Evolutionary conservation across 2,797 vertebrate genomes (phyloP).

Genomic region (Malurus leucopterus): DNA sequence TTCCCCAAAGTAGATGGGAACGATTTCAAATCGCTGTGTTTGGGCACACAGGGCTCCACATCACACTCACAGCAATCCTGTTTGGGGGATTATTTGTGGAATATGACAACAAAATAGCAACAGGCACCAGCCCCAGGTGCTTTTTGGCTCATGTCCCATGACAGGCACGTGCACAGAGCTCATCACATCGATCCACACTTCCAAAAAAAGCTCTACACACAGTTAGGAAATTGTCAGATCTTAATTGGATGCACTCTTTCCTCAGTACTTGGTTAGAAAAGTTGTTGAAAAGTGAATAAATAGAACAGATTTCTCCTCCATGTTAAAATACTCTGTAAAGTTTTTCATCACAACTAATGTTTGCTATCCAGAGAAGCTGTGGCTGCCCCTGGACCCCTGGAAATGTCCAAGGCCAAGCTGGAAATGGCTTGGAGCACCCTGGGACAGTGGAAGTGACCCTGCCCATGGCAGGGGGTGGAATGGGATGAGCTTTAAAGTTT

Average conservation of each 20-base stretch:
- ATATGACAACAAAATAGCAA: background rate
- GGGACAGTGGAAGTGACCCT: background rate
- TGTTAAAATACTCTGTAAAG: background rate
- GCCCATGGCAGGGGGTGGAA: background rate
- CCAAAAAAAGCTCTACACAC: background rate
- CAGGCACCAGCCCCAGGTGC: background rate
- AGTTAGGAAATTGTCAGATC: background rate
- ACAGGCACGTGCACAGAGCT: rapidly evolving
- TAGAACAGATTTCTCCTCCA: background rate
- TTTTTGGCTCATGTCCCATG: background rate
- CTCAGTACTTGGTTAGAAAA: background rate
- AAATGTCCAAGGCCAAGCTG: background rate
- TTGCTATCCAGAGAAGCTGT: background rate
- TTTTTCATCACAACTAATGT: background rate
- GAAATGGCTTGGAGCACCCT: rapidly evolving
- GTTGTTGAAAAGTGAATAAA: background rate
- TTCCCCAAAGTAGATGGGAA: background rate
- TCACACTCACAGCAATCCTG: background rate
- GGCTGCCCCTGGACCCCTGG: background rate
- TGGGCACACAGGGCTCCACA: background rate
- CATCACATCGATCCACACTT: background rate
- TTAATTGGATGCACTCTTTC: background rate
- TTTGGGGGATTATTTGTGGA: background rate
- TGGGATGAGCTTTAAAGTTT: background rate
- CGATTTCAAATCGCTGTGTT: background rate